These are phyloP conservation scores for Dynastes maya DNA, from an alignment of 2,888 invertebrate species.

Conservation along the genomic window DNA sequence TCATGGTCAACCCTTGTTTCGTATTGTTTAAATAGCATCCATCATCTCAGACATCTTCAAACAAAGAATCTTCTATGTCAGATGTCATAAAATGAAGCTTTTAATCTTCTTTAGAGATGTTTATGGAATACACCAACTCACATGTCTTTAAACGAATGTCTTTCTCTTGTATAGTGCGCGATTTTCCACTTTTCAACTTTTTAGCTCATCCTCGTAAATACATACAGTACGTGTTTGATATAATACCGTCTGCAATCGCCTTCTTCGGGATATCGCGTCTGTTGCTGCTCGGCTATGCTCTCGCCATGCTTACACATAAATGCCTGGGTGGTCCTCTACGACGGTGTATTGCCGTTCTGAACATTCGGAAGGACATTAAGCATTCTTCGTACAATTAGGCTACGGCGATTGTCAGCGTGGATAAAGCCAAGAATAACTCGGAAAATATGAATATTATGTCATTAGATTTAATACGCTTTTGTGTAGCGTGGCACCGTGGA, in stretches of 20 bases:
- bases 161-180: too few relatives aligned
- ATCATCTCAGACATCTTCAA: too few relatives aligned
- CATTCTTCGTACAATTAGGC: conserved; percentile 53
- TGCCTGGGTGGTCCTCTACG: conserved; percentile 55
- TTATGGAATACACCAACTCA: too few relatives aligned
- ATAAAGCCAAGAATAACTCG: conserved; percentile 38
- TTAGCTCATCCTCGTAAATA: too few relatives aligned
- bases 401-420: conserved; percentile 46
- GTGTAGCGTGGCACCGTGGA: conserved; percentile 20
- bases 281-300: background rate
- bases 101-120: too few relatives aligned
- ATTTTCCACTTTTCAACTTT: too few relatives aligned
- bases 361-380: conserved; percentile 52
- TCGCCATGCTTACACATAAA: background rate
- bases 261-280: conserved; percentile 23
- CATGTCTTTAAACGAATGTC: too few relatives aligned
- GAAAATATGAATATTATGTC: conserved; percentile 49
- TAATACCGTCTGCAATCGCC: background rate
- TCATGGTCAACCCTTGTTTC: too few relatives aligned
- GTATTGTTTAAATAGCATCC: too few relatives aligned
- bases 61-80: too few relatives aligned
- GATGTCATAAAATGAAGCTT: too few relatives aligned
- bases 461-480: conserved; percentile 38
- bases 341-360: conserved; percentile 32
- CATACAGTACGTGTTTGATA: background rate